Evolutionary conservation across 2,888 invertebrate species (phyloP).

Genomic region (Ceriagrion tenellum): DNA sequence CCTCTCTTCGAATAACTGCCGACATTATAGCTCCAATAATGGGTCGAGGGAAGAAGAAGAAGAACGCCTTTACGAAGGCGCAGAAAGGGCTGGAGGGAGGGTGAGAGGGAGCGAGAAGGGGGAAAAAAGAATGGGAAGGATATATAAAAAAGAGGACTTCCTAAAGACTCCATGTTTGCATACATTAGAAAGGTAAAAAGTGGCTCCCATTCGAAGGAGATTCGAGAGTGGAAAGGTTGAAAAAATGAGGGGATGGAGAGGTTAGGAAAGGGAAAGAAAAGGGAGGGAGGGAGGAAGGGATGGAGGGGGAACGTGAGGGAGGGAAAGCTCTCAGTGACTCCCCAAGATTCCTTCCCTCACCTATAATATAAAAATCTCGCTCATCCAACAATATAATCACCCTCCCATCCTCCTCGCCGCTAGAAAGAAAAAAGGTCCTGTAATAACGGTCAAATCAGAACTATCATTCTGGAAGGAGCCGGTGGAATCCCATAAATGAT

Average conservation of each 20-base stretch:
- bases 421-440: background rate
- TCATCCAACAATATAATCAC: conserved; percentile 67
- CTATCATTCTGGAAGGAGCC: conserved; percentile 60
- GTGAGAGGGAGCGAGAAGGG: background rate
- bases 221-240: background rate
- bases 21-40: conserved; percentile 43
- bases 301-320: background rate
- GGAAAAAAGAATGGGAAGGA: background rate
- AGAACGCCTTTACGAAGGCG: background rate
- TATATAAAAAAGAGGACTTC: background rate
- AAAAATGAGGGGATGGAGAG: background rate
- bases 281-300: background rate
- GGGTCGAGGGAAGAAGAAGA: background rate
- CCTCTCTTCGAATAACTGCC: conserved; percentile 43
- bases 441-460: conserved; percentile 67
- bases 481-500: conserved; percentile 64
- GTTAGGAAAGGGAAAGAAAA: background rate
- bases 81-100: background rate
- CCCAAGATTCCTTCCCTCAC: conserved; percentile 46
- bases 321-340: background rate
- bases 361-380: conserved; percentile 56
- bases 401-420: conserved; percentile 14
- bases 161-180: conserved; percentile 51
- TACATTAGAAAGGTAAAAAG: conserved; percentile 48
- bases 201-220: background rate